These are phyloP conservation scores for Dinothrombium tinctorium DNA, from an alignment of 1,140 invertebrate species.

Conservation along the genomic window DNA sequence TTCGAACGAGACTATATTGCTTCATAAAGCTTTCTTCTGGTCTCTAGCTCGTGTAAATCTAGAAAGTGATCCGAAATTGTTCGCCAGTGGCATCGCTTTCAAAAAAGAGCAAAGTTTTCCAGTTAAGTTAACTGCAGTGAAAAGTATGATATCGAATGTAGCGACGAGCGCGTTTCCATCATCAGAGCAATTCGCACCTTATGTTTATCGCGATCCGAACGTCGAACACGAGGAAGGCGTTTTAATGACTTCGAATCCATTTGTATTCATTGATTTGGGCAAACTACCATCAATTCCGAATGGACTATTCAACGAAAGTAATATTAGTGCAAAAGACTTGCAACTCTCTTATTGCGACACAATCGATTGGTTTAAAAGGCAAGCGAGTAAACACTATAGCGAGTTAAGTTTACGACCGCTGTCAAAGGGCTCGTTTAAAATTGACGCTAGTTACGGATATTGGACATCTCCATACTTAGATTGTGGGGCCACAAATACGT, in stretches of 20 bases:
- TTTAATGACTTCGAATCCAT: not conserved
- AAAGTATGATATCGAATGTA: not conserved
- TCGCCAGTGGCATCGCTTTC: constrained; percentile 11
- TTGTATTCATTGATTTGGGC: not conserved
- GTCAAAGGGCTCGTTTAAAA: constrained; percentile 3
- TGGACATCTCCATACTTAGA: constrained; percentile 85
- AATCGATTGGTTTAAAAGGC: constrained; percentile 10
- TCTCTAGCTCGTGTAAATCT: constrained; percentile 12
- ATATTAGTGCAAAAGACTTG: not conserved
- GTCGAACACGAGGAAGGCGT: not conserved
- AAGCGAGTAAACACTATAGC: constrained; percentile 2
- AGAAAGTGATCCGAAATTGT: constrained; percentile 12
- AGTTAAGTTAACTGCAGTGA: not conserved
- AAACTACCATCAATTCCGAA: not conserved
- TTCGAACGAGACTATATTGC: not conserved
- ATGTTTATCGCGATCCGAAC: constrained; percentile 9
- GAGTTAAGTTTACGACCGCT: not conserved
- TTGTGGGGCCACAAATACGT: constrained; percentile 45
- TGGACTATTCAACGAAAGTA: not conserved
- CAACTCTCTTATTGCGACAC: constrained; percentile 1
- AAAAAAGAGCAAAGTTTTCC: not conserved
- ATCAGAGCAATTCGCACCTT: constrained; percentile 7
- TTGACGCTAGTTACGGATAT: constrained; percentile 41
- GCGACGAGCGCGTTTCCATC: not conserved
- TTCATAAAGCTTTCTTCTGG: constrained; percentile 13